Evolutionary conservation across 1,140 invertebrate species (phyloP), one percentile per base, ranked within the genome.

Genomic region (Drosophila takahashii): DNA sequence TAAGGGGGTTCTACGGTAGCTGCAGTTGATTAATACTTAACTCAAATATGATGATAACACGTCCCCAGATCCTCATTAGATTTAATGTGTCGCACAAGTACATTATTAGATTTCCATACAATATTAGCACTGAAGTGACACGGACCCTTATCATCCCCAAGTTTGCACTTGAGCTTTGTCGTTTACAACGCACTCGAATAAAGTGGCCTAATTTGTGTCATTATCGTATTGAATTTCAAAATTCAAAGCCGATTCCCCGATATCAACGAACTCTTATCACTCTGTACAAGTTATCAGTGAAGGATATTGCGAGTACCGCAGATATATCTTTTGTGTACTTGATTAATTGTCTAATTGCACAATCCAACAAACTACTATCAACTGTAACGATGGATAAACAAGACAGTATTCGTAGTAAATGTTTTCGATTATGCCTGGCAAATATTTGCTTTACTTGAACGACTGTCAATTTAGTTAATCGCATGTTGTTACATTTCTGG

Each of bases 11-110:
- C 4, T 53, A 58, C 65, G 34, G 59, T 41, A 58, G 69, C 64
- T 32, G 60, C 44, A 57, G 27, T 58, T 60, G 29, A 52, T 48
- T 64, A 44, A 51, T 15, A 56, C 27, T 50, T 4, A 42, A 48
- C 27, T 32, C 29, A 18, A 15, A 18, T 26, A 22, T n/a, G 39
- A 48, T 71, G 83, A 81, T 78, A 78, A 86, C 74, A 16, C 3
- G 44, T 51, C 48, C 34, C 22, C 34, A 54, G 66, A 54, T 62
- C 36, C 47, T 45, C 58, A 73, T 81, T 73, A 78, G 44, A 69
- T 69, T 75, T 81, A 54, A 77, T 72, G 37, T 45, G 36, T 27
- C n/a, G 13, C 79, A 65, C 67, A 74, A 73, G 73, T 47, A 47
- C 42, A 73, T 81, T 67, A 81, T 62, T 66, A 22, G 66, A 45